Base-by-base conservation (phyloP, 2,888 invertebrate genomes). In the Cactoblastis cactorum region DNA sequence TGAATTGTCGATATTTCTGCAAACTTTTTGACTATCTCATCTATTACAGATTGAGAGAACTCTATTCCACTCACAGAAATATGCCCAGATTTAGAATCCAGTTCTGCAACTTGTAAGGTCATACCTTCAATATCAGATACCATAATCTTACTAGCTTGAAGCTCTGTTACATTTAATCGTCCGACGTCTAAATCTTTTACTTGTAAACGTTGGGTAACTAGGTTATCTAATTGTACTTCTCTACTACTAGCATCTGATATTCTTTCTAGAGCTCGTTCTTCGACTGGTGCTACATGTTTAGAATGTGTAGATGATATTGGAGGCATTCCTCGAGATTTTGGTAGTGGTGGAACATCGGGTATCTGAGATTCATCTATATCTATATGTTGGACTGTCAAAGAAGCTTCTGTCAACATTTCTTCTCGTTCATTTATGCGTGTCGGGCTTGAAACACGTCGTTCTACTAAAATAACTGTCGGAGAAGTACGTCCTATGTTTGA, bases 51-150 rank as follows among this genome's bases (percentile, higher is more conserved):
- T 19, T 93, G 91, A 0, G 93, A 93, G 60, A 94, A 87, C 69
- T 93, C 93, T 45, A 95, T 91, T 51, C 93, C 94, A 62, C 92
- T 92, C 0, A 94, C 91, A 49, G 92, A 91, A 55, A 94, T 85
- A 59, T 93, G 92, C 0, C 94, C 94, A 0, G 92, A 92, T 69
- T 92, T 93, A 4, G 94, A 93, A 62, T 92, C 92, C 54, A 95
- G 83, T 68, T 96, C 95, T 46, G 93, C 91, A 0, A 95, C 92
- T 56, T 92, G 93, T 57, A 96, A 90, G 32, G 93, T 92, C 62
- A 92, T 91, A 4, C 95, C 94, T 67, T 96, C 95, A 54, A 96
- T 92, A 74, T 96, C 95, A 0, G 95, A 95, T 0, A 96, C 95
- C 46, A 94, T 89, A 55, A 96, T 94, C 74, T 94, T 95, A 50